Evolutionary conservation across 2,797 vertebrate species (phyloP).

Genomic region (Ptychadena robeensis): DNA sequence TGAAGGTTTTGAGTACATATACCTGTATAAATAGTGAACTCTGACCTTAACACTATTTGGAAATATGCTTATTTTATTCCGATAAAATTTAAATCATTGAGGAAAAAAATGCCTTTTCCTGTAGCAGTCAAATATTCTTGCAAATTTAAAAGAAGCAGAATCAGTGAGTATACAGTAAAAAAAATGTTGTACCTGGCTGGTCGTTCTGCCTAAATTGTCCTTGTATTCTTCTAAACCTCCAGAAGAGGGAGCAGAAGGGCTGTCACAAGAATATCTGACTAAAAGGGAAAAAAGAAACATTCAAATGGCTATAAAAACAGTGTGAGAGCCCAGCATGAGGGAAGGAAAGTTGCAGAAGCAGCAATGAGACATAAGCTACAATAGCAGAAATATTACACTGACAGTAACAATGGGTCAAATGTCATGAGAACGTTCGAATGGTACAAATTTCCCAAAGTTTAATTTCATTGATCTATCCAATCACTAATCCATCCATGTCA

Average conservation of each 20-base stretch:
- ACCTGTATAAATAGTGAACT: too few relatives aligned
- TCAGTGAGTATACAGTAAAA: too few relatives aligned
- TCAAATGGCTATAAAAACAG: not conserved
- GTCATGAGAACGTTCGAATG: not conserved
- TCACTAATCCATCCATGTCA: not conserved
- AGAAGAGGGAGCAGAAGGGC: slow-evolving; percentile 20
- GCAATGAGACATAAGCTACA: not conserved
- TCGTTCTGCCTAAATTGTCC: too few relatives aligned
- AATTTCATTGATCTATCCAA: too few relatives aligned
- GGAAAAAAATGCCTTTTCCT: too few relatives aligned
- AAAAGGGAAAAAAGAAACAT: not conserved
- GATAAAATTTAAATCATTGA: too few relatives aligned
- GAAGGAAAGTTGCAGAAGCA: not conserved
- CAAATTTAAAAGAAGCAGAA: too few relatives aligned
- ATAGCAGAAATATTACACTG: not conserved
- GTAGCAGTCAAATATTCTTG: too few relatives aligned
- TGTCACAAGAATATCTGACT: not conserved
- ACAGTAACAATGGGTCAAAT: not conserved
- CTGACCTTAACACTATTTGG: too few relatives aligned
- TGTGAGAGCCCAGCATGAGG: not conserved
- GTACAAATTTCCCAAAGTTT: not conserved
- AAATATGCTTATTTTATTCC: too few relatives aligned
- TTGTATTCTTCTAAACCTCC: slow-evolving; percentile 6
- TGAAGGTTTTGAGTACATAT: too few relatives aligned
- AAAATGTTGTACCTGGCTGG: too few relatives aligned